phyloP scores from a whole-genome alignment of 2,888 invertebrate species.

The Polydrusus tereticollis region DNA sequence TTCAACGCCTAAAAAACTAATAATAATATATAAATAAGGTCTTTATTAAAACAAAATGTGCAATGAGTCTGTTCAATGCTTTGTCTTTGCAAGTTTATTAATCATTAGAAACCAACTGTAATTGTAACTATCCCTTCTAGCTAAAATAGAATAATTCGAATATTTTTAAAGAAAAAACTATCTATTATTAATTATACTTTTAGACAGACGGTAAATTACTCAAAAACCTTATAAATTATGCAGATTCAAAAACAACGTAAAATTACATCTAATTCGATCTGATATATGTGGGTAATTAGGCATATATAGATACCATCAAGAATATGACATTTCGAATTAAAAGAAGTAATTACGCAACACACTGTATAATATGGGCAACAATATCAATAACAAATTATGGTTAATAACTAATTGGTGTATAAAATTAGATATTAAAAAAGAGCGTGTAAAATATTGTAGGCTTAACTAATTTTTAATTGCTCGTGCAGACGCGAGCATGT shows the following conservation, averaged over 20 bases:
- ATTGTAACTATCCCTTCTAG: background rate
- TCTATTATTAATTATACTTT: constrained; percentile 14
- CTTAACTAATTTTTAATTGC: constrained; percentile 40
- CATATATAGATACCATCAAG: constrained; percentile 39
- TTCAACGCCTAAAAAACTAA: too few species aligned
- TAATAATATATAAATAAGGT: too few species aligned
- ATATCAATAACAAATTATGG: constrained; percentile 44
- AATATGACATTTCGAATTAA: constrained; percentile 40
- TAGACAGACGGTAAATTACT: constrained; percentile 18
- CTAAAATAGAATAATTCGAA: background rate
- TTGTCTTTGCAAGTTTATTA: too few species aligned
- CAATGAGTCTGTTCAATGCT: too few species aligned
- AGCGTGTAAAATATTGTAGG: constrained; percentile 34
- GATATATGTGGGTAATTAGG: constrained; percentile 37
- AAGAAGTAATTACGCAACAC: constrained; percentile 38
- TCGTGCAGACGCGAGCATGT: background rate
- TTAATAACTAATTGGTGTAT: constrained; percentile 34
- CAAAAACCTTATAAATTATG: constrained; percentile 32
- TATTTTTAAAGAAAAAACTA: background rate
- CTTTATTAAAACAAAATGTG: too few species aligned
- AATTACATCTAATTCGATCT: constrained; percentile 16
- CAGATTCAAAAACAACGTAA: constrained; percentile 12
- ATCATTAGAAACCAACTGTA: too few species aligned
- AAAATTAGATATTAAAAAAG: constrained; percentile 30
- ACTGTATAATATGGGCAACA: constrained; percentile 33